Evolutionary conservation across 1,140 invertebrate species (phyloP).

Genomic region (Phthorimaea operculella): DNA sequence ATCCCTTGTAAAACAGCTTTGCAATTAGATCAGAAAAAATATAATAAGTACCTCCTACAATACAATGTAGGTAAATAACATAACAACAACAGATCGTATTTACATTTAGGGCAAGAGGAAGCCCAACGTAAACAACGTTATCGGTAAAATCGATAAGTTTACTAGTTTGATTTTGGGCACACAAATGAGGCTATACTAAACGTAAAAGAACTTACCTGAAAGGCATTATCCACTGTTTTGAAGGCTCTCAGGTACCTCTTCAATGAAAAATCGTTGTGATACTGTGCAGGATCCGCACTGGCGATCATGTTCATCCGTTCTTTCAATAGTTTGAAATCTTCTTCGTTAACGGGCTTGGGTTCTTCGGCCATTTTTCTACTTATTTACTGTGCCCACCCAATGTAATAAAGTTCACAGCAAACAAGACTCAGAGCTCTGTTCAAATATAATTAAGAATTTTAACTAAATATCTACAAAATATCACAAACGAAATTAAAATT

Average conservation of each 20-base stretch:
- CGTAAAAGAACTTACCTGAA: slow-evolving; percentile 68
- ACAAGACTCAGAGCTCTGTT: no score
- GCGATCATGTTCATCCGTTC: slow-evolving; percentile 76
- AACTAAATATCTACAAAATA: no score
- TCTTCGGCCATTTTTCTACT: slow-evolving; percentile 49
- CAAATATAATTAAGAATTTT: no score
- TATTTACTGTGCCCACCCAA: neutral
- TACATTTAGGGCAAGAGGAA: neutral
- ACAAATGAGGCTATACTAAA: no score
- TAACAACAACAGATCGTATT: neutral
- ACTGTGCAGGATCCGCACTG: slow-evolving; percentile 76
- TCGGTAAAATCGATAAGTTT: neutral
- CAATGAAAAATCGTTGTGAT: slow-evolving; percentile 78
- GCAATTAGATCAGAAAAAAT: neutral
- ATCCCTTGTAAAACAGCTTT: neutral
- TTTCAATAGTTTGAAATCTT: slow-evolving; percentile 73
- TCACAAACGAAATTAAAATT: no score
- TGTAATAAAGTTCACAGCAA: neutral
- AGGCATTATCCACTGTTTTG: slow-evolving; percentile 75
- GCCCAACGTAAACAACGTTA: neutral
- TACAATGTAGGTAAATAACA: no score
- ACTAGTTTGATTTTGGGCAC: neutral
- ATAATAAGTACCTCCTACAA: neutral
- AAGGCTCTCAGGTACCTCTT: slow-evolving; percentile 77
- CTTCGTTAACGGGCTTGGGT: slow-evolving; percentile 69